A percentile compares a stretch with the other conserved stretches of the same genome.
These are phyloP conservation scores for Rugalucina vietnamica DNA, from an alignment of 2,888 invertebrate species.

Conservation along the genomic window DNA sequence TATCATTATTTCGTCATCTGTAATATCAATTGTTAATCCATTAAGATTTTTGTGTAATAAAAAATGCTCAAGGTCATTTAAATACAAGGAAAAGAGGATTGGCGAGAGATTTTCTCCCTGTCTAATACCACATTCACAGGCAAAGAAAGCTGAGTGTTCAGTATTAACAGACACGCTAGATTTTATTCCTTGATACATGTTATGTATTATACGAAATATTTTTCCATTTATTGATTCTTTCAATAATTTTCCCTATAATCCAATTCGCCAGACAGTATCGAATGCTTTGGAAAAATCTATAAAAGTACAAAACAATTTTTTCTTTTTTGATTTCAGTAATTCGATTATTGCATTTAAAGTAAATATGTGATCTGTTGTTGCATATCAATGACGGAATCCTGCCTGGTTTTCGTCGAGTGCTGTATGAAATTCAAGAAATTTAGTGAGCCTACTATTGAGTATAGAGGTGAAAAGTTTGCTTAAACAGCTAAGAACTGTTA, in stretches of 20 bases:
- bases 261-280: conserved; percentile 33
- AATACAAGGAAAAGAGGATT: conserved; percentile 27
- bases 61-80: conserved; percentile 26
- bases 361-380: conserved; percentile 37
- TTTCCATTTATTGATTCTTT: conserved; percentile 31
- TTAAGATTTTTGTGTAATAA: neutral
- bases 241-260: conserved; percentile 31
- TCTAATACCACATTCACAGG: conserved; percentile 25
- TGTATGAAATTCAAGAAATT: no score
- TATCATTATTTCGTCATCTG: neutral
- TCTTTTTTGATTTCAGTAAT: neutral
- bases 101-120: conserved; percentile 34
- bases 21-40: neutral
- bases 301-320: conserved; percentile 19
- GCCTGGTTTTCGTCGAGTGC: conserved; percentile 37
- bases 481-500: conserved; percentile 27
- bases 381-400: conserved; percentile 26
- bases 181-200: conserved; percentile 41
- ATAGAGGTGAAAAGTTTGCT: conserved; percentile 27
- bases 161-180: conserved; percentile 23
- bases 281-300: no score
- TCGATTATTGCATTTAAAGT: conserved; percentile 9
- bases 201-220: conserved; percentile 28
- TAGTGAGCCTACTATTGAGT: conserved; percentile 24
- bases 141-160: neutral